Conservation (phyloP, 1,140 invertebrate species). For the Physella acuta region DNA sequence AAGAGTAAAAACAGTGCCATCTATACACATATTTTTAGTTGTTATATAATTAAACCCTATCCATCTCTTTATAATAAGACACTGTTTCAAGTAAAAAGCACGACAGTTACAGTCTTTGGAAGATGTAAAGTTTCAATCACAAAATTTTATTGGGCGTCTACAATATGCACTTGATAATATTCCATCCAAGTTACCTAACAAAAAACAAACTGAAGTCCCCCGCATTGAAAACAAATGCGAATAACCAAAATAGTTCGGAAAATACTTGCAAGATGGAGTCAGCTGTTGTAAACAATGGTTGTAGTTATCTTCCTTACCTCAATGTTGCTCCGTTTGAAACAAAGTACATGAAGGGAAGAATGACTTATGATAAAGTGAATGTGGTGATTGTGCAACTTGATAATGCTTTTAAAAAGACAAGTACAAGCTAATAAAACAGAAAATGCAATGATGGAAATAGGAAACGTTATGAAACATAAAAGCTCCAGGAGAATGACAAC, state of each 20-base stretch:
- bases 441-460: constrained; percentile 45
- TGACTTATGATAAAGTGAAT: constrained; percentile 49
- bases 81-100: too few relatives aligned
- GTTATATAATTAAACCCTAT: too few relatives aligned
- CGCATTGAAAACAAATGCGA: too few relatives aligned
- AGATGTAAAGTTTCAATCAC: neutral
- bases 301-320: constrained; percentile 23
- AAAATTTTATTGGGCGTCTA: neutral
- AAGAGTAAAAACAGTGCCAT: too few relatives aligned
- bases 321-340: constrained; percentile 46
- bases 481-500: constrained; percentile 49
- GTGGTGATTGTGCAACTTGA: constrained; percentile 49
- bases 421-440: constrained; percentile 49
- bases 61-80: too few relatives aligned
- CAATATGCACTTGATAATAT: neutral
- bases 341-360: constrained; percentile 55
- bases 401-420: constrained; percentile 45
- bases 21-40: too few relatives aligned
- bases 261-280: too few relatives aligned
- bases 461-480: constrained; percentile 44
- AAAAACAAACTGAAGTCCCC: too few relatives aligned
- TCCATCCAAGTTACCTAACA: neutral
- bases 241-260: too few relatives aligned
- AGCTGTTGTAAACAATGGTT: too few relatives aligned
- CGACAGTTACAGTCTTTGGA: too few relatives aligned